Evolutionary conservation across 2,797 vertebrate species (phyloP), one percentile per base, ranked within the genome.

Genomic region (Poeciliopsis infans): DNA sequence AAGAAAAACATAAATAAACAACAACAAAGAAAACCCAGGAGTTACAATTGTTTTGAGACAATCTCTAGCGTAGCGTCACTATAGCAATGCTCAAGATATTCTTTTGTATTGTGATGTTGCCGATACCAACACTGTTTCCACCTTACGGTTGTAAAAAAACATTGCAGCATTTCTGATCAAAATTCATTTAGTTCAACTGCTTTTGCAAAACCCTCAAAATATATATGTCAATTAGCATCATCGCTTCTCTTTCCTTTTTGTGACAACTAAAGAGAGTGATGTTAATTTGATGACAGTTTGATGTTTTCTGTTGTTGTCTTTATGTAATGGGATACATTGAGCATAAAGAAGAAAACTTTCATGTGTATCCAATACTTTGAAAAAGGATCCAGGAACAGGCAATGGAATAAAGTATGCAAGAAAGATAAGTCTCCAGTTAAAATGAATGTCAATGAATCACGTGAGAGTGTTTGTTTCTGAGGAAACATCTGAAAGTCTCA

Each of bases 391-490:
- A 43, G 45, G 51, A 70, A 47, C 39, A n/a, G 41, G 36, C n/a
- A 76, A 15, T 2, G 79, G 74, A 81, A 83, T 81, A 75, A 80
- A 61, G 78, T 82, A 72, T 74, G 59, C 66, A 79, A 84, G 81
- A 74, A 77, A 31, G 36, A 85, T 33, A 57, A 55, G 74, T 77
- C 76, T 82, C 70, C 49, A 31, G 64, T 36, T 57, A 82, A 85
- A 79, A 80, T 75, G 80, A 78, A 85, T 81, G 83, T 82, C 75
- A 81, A 75, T 75, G 78, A 90, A 80, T 69, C 81, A 80, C 41
- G 23, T 66, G 78, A 77, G 78, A 74, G 84, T 88, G 89, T 91
- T 74, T 87, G 82, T 93, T 93, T 93, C 87, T 74, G 12, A 72
- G 73, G 82, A 87, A 87, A 84, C 4, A 49, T 85, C 81, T 77